Conservation (phyloP, 2,113 vertebrate species). For the Eublepharis macularius region DNA sequence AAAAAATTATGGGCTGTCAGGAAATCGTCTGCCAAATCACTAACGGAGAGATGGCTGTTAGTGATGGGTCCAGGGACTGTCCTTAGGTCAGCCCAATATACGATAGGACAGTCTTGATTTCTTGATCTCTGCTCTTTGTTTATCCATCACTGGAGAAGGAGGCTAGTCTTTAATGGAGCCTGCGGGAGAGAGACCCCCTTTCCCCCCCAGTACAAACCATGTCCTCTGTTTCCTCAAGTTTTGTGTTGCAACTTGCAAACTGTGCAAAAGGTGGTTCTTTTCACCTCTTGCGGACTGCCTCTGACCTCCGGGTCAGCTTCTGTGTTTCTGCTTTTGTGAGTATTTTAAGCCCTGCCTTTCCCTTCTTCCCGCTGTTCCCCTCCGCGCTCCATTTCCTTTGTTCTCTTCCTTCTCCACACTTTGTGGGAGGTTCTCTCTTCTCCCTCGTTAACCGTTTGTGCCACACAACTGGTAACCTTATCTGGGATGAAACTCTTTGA, state of each 20-base stretch:
- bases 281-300: not conserved
- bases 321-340: slow-evolving; percentile 5
- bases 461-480: not conserved
- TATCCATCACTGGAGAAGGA: not conserved
- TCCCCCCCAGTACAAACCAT: no score
- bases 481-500: not conserved
- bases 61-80: not conserved
- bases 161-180: not conserved
- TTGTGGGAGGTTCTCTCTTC: not conserved
- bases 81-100: not conserved
- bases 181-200: not conserved
- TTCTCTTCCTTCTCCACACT: slow-evolving; percentile 3
- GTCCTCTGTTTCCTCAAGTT: not conserved
- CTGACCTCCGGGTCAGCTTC: not conserved
- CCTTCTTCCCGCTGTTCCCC: not conserved
- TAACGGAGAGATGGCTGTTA: not conserved
- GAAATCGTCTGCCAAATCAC: not conserved
- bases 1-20: not conserved
- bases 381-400: not conserved
- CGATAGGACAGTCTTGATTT: not conserved
- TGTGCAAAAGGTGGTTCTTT: not conserved
- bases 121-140: not conserved
- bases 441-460: slow-evolving; percentile 20
- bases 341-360: slow-evolving; percentile 7
- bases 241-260: not conserved